Percentiles rank a stretch among this genome's conserved stretches.
These are phyloP conservation scores for Holothuria glaberrima DNA, from an alignment of 35 echinoderm and acorn worm genomes.

Conservation along the genomic window DNA sequence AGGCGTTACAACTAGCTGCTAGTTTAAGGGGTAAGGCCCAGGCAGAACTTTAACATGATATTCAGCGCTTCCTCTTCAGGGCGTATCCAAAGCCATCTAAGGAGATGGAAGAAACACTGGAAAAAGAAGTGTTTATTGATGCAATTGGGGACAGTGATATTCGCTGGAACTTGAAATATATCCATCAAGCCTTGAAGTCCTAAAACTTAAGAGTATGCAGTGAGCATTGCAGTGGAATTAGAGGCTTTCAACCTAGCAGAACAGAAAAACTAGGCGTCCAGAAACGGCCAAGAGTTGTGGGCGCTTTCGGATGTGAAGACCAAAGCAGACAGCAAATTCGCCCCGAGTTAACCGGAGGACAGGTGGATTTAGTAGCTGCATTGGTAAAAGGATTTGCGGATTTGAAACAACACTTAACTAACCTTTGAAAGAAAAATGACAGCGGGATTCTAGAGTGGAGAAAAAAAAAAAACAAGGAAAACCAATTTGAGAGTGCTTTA, in stretches of 20 bases:
- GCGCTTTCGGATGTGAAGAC: background rate
- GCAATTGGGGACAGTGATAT: constrained; percentile 24
- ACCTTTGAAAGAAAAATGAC: background rate
- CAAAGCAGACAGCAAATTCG: background rate
- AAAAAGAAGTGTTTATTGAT: constrained; percentile 43
- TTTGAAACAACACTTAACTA: constrained; percentile 5
- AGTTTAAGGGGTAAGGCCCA: too few relatives aligned
- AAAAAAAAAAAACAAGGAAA: too few relatives aligned
- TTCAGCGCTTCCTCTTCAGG: background rate
- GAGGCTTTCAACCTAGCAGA: background rate
- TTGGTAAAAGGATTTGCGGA: too few relatives aligned
- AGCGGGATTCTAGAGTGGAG: background rate
- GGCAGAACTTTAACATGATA: background rate
- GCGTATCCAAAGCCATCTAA: background rate
- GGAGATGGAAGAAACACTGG: background rate
- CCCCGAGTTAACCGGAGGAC: background rate
- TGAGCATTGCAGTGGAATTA: constrained; percentile 29
- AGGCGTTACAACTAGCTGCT: too few relatives aligned
- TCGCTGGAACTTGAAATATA: constrained; percentile 35
- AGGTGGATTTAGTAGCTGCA: background rate
- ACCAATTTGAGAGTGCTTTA: background rate
- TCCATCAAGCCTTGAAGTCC: constrained; percentile 6
- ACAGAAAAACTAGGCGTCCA: background rate
- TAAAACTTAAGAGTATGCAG: constrained; percentile 6
- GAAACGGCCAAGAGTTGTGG: background rate